A percentile compares a stretch with the other conserved stretches of the same genome.
Evolutionary conservation across 2,888 invertebrate genomes (phyloP).

Genomic region (Stenodera caucasica): DNA sequence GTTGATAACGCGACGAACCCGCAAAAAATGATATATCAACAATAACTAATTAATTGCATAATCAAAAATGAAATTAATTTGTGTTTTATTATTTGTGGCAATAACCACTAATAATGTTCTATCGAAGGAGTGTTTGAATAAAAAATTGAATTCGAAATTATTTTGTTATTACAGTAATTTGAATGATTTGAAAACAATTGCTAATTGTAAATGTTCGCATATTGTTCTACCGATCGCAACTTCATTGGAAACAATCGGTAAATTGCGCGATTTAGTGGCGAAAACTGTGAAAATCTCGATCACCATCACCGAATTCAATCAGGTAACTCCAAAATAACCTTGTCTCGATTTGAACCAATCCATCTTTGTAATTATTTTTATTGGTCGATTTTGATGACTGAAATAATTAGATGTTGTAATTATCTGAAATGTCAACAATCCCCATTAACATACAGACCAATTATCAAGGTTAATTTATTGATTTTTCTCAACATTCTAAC

Average conservation of each 20-base stretch:
- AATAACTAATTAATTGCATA: neutral
- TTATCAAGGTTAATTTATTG: neutral
- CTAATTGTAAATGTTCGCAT: slow-evolving; percentile 52
- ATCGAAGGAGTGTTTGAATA: slow-evolving; percentile 43
- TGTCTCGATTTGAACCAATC: slow-evolving; percentile 2
- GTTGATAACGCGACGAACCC: slow-evolving; percentile 19
- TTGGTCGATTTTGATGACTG: too few relatives aligned
- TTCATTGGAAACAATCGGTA: slow-evolving; percentile 52
- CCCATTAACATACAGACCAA: too few relatives aligned
- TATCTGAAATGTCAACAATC: neutral
- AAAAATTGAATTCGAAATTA: slow-evolving; percentile 47
- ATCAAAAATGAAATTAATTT: slow-evolving; percentile 20
- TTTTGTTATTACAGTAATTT: slow-evolving; percentile 52
- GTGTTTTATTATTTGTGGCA: slow-evolving; percentile 26
- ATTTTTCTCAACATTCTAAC: too few relatives aligned
- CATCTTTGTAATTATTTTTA: too few relatives aligned
- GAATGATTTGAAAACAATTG: slow-evolving; percentile 29
- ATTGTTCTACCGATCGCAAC: slow-evolving; percentile 48
- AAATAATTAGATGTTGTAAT: too few relatives aligned
- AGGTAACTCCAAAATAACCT: slow-evolving; percentile 54
- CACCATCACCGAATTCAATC: slow-evolving; percentile 61
- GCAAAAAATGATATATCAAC: neutral
- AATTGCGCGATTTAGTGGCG: slow-evolving; percentile 56
- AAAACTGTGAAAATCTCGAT: slow-evolving; percentile 61
- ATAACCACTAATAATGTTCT: slow-evolving; percentile 23